Conservation (phyloP, 1,140 invertebrate species). For the Lepidurus couesii region DNA sequence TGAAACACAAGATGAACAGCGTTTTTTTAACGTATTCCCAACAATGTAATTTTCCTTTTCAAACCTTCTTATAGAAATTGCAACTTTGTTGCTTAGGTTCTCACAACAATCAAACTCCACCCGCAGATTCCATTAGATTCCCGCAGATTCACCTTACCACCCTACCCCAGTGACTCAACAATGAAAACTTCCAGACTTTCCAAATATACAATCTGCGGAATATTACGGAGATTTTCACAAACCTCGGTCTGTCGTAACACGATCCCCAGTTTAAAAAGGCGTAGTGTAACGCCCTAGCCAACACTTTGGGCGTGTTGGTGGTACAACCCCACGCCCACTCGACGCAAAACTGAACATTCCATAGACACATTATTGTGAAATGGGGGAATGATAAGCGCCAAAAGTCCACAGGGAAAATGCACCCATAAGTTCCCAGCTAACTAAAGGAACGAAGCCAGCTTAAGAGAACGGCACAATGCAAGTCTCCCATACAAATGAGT, state of each 20-base stretch:
- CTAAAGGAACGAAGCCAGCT: not conserved
- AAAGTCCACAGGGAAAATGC: no score
- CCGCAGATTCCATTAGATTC: no score
- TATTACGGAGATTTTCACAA: not conserved
- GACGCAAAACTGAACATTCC: not conserved
- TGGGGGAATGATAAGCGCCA: no score
- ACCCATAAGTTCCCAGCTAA: not conserved
- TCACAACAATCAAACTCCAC: not conserved
- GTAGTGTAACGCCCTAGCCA: not conserved
- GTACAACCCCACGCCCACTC: constrained; percentile 7
- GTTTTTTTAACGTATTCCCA: not conserved
- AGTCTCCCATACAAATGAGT: constrained; percentile 9
- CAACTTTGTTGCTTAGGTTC: not conserved
- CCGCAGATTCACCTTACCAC: no score
- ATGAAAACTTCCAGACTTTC: not conserved
- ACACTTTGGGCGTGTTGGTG: not conserved
- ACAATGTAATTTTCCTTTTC: not conserved
- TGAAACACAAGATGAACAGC: constrained; percentile 45
- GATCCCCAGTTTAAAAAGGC: not conserved
- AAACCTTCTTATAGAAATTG: not conserved
- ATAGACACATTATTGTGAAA: not conserved
- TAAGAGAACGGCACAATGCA: not conserved
- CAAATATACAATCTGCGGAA: not conserved
- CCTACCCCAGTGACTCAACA: no score
- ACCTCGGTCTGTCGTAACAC: constrained; percentile 1